Base-by-base conservation (phyloP, 2,888 invertebrate genomes). In the Ornithoptera priamus region DNA sequence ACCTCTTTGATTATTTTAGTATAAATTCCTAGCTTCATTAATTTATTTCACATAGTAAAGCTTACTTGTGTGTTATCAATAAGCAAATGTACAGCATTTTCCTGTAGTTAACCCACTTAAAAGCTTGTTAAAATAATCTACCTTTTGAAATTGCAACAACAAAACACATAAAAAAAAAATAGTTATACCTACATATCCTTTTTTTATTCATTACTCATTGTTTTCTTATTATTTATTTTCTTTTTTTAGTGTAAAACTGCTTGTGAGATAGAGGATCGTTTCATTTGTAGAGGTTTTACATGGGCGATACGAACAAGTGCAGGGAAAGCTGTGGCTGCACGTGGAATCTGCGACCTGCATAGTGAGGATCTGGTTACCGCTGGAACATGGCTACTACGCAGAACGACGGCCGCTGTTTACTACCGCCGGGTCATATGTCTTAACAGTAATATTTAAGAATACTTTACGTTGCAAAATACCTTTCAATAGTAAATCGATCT, bases 391-490 rank as follows among this genome's bases (percentile, higher is more conserved):
- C 92, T 95, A 64, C 85, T 97, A 71, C 86, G 94, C 46, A 83
- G 93, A 56, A 89, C 92, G 42, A 83, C 93, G 0, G 93, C 93
- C 46, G 95, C 95, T 12, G 93, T 94, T 57, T 97, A 97, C 84
- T 96, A 95, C 80, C 95, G 97, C 76, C 94, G 96, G 75, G 97
- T 97, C 62, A 95, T 95, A 72, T 98, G 97, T 82, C 93, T 97
- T 50, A 96, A 97, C 84, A 94, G 97, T 97, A 89, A 93, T 57
- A 6, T 57, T 57, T 57, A 15, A 17, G 4, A 50, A 50, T 50
- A 50, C 3, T 4, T 50, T 50, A 50, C 18, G 15, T 50, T 18
- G 50, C 5, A 50, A 15, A 50, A 15, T 50, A 17, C 50, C 18
- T 50, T 15, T 50, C 15, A 50, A 50, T 17, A 17, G 18, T 1